Evolutionary conservation across 1,140 invertebrate species (phyloP), one percentile per base, ranked within the genome.

Genomic region (Onthophagus taurus): DNA sequence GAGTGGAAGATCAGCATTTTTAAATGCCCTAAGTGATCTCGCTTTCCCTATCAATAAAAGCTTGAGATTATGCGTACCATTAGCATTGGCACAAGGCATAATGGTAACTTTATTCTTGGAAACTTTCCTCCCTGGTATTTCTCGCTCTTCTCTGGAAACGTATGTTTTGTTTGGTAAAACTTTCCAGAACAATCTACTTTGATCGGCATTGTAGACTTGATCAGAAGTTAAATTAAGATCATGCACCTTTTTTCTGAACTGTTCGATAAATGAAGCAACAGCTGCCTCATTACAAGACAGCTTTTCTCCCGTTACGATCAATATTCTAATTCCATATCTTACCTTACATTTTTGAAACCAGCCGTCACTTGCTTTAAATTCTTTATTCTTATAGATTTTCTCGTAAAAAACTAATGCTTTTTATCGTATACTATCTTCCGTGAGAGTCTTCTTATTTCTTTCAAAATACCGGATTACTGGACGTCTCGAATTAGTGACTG

Each of bases 21-120:
- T 37, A 23, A 37, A 37, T 20, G 16, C 21, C 13, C 16, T 19
- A 19, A 12, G 35, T 14, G 8, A 11, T 11, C 21, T 2, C 18
- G 35, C 18, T 37, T 37, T 37, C 21, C 18, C 35, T 20, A 37
- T 37, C 17, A 37, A 13, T 17, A 37, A 37, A 20, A 37, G 21
- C 21, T 37, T 37, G 4, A 66, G 43, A 54, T 65, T 61, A 36
- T 61, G 57, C 11, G 48, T 57, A 37, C 60, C 64, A 45, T 50
- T 51, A 38, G 58, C 56, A 52, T 67, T 67, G 26, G 54, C 44
- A 52, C 64, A 64, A n/a, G 51, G 49, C 52, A 65, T 57, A 29
- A 63, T 47, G 38, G 57, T 65, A 13, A 65, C 52, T 42, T 54
- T 53, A 21, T 66, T 54, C 55, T 66, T 64, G 31, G 19, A 45